Conservation (phyloP, 2,113 vertebrate genomes). For the Pithys albifrons region DNA sequence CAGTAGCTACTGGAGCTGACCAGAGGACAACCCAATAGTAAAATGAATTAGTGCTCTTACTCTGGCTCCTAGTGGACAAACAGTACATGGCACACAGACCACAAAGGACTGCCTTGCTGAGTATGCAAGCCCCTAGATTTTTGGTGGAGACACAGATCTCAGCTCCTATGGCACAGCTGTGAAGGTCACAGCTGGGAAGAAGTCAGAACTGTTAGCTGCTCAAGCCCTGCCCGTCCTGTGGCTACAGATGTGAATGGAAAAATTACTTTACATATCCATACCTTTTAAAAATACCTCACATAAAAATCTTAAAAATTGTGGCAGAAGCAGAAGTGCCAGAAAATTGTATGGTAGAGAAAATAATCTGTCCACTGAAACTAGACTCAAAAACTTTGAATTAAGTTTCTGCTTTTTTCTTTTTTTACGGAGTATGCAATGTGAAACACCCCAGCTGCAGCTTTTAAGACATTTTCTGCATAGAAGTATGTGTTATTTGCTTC, state of each 20-base stretch:
- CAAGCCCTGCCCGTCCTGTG: neutral
- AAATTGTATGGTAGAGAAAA: neutral
- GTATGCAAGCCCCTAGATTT: neutral
- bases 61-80: slow-evolving; percentile 44
- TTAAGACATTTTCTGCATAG: neutral
- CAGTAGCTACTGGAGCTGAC: neutral
- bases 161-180: neutral
- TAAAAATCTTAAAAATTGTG: neutral
- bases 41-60: neutral
- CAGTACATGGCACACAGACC: neutral
- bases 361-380: neutral
- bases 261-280: neutral
- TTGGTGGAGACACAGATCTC: neutral
- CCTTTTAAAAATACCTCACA: neutral
- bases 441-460: neutral
- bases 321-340: neutral
- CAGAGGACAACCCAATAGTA: neutral
- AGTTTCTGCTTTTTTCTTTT: neutral
- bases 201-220: neutral
- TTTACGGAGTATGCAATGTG: neutral
- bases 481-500: neutral
- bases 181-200: neutral
- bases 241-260: neutral
- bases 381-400: neutral
- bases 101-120: neutral